Base-by-base conservation (phyloP, 2,113 vertebrate genomes). In the Apodemus speciosus region DNA sequence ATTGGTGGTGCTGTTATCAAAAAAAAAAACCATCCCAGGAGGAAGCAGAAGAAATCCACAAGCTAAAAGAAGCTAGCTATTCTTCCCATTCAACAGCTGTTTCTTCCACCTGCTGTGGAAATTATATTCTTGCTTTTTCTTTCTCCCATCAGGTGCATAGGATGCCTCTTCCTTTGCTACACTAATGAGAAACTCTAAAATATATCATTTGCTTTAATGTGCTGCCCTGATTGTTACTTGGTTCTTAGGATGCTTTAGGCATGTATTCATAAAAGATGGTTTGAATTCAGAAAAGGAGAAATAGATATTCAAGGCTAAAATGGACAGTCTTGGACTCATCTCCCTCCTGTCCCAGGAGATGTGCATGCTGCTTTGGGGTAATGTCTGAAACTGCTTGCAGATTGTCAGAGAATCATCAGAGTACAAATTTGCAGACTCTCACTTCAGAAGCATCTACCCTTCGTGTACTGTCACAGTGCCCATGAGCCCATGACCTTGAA, bases 191-290 rank as follows among this genome's bases (percentile, higher is more conserved):
- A 72, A 40, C 71, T 94, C 85, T 80, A 84, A 85, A 88, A 66
- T 93, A 51, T 85, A 2, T 64, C 76, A 85, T 95, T 95, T 95
- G 66, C 85, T 76, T 90, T 83, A 71, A 68, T 58, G 83, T 88
- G 85, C 88, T 91, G 46, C 77, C 92, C 79, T 95, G 69, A 94
- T 95, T 94, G 53, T 90, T 88, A 38, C n/a, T 76, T 0, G 56
- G 73, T 85, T 85, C 30, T 32, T 87, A 76, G 56, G 85, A 49
- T 90, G 79, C 64, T 77, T 85, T 75, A 85, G 88, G 77, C 38
- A 46, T 85, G 38, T 38, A 43, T 80, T 92, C 90, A 56, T 71
- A 86, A 89, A 75, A 92, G 27, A 23, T 49, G 30, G 53, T 89
- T 93, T 30, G 87, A 46, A 93, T 68, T 81, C 71, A 58, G 43